Evolutionary conservation across 2,113 vertebrate genomes (phyloP).

Genomic region (western clawed frog (Xenopus tropicalis)): UCB_Xtro_10.0 CM004443.2:54822001-54822500

Average conservation of each 20-base stretch:
- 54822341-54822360: not conserved
- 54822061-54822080: constrained; percentile 31
- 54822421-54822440: no score
- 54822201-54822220: not conserved
- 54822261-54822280: constrained; percentile 1
- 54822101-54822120: constrained; percentile 32
- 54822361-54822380: no score
- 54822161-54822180: not conserved
- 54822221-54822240: not conserved
- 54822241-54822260: not conserved
- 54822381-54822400: no score
- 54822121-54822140: constrained; percentile 4
- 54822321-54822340: not conserved
- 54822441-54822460: no score
- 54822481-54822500: no score
- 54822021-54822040: constrained; percentile 25
- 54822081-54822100: constrained; percentile 15
- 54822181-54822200: not conserved
- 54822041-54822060: constrained; percentile 34
- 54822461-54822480: no score
- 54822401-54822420: no score
- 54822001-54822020: constrained; percentile 28
- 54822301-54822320: constrained; percentile 1
- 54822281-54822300: not conserved
- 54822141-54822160: not conserved